These are phyloP conservation scores for Vombatus ursinus DNA, from an alignment of 2,113 vertebrate species.

Conservation along the genomic window DNA sequence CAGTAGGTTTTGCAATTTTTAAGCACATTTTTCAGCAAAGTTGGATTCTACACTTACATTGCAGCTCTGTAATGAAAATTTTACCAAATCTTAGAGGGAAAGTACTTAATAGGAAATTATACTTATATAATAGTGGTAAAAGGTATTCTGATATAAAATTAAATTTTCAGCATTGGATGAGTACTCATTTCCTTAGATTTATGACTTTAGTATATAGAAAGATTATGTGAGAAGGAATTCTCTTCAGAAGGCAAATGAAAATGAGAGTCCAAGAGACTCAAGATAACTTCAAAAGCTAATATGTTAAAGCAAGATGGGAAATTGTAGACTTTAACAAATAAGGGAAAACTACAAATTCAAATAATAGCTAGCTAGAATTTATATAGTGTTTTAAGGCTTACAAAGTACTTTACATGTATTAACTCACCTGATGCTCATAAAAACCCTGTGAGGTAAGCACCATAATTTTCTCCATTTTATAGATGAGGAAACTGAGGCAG, in stretches of 20 bases:
- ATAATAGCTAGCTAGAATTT: background rate
- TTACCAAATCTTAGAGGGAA: conserved; percentile 8
- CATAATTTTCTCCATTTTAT: background rate
- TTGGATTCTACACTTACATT: conserved; percentile 32
- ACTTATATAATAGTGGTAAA: background rate
- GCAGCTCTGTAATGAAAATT: background rate
- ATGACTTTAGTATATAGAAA: conserved; percentile 30
- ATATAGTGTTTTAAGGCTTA: too few relatives aligned
- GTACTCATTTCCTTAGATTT: conserved; percentile 16
- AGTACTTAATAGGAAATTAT: background rate
- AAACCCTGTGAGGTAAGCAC: background rate
- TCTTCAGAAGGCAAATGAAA: conserved; percentile 48
- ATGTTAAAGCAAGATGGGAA: conserved; percentile 30
- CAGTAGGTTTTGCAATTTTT: conserved; percentile 29
- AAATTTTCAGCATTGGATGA: conserved; percentile 44
- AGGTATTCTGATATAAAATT: conserved; percentile 47
- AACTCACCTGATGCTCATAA: background rate
- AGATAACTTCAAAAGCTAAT: background rate
- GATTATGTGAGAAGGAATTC: conserved; percentile 19
- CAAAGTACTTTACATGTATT: background rate
- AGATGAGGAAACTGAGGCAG: background rate
- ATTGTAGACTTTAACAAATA: background rate
- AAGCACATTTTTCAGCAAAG: conserved; percentile 26
- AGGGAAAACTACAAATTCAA: background rate
- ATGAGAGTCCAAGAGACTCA: conserved; percentile 44